Base-by-base conservation (phyloP, 2,113 vertebrate species). In the Tichodroma muraria region DNA sequence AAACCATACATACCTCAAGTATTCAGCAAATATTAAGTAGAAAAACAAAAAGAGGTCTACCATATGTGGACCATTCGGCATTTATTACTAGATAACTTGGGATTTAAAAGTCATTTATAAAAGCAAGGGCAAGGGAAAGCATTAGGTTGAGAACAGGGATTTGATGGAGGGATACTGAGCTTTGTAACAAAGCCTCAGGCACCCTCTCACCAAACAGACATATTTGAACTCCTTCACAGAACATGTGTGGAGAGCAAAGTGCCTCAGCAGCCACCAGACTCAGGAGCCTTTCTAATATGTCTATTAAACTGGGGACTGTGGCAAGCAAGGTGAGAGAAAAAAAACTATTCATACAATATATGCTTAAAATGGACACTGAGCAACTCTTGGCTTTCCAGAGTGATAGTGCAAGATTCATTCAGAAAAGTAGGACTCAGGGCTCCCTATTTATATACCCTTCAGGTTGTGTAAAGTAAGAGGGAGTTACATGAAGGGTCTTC, bases 21-120 rank as follows among this genome's bases (percentile, higher is more conserved):
- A 93, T 92, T 94, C 52, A 84, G 72, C 86, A 95, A 93, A 94
- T 84, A 93, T 42, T 85, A 90, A 57, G n/a, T 25, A 83, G 54
- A 84, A 86, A 93, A 95, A 92, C 35, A 90, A 90, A 92, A 90
- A 87, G n/a, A 50, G 8, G 33, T 68, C 64, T 70, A 40, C 65
- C 37, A 33, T 71, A 40, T 52, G 53, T 68, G 56, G 37, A 44
- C 52, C 23, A 35, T 80, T 80, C 0, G 0, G 23, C 28, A 90
- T 86, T 93, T 88, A 80, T 65, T 77, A 38, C 18, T 63, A 83
- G 31, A 66, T 83, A 90, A 83, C 8, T 35, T 50, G 28, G n/a
- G 49, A 71, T 89, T 92, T 90, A 54, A 44, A 88, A 90, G 52
- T 49, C 2, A 45, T 81, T 90, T 56, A 30, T 37, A 64, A 84